Conservation (phyloP, 2,113 vertebrate species). For the Etheostoma cragini region DNA sequence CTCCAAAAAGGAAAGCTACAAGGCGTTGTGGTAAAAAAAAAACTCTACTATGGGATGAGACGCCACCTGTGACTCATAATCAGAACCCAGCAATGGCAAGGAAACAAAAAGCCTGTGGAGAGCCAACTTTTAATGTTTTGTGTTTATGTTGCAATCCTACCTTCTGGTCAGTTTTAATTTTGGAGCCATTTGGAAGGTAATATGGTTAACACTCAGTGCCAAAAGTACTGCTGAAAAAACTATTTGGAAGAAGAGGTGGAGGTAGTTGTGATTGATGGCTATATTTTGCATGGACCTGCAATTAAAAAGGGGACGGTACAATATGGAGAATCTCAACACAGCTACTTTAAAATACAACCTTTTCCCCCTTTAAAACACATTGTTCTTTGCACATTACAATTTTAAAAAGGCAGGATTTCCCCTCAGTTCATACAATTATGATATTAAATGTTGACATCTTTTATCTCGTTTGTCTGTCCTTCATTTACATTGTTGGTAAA, state of each 20-base stretch:
- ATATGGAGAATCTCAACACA: too few relatives aligned
- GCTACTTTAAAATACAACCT: neutral
- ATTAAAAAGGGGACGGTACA: neutral
- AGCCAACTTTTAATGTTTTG: slow-evolving; percentile 38
- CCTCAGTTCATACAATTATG: neutral
- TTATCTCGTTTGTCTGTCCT: neutral
- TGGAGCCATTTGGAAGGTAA: neutral
- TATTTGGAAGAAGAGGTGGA: neutral
- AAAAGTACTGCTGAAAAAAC: slow-evolving; percentile 4
- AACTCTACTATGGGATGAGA: slow-evolving; percentile 46
- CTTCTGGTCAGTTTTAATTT: neutral
- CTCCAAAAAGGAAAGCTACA: slow-evolving; percentile 43
- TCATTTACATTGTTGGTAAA: slow-evolving; percentile 14
- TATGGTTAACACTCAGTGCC: neutral
- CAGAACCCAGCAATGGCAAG: slow-evolving; percentile 43
- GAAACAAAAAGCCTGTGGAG: slow-evolving; percentile 25
- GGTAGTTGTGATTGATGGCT: neutral
- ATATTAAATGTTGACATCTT: neutral
- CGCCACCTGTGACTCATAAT: slow-evolving; percentile 47
- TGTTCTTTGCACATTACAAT: neutral
- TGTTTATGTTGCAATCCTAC: slow-evolving; percentile 3
- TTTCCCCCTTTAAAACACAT: neutral
- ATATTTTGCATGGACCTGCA: neutral
- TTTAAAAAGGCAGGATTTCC: neutral
- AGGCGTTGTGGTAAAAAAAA: slow-evolving; percentile 39